Evolutionary conservation across 2,113 vertebrate species (phyloP).

Genomic region (Tor tambroides): DNA sequence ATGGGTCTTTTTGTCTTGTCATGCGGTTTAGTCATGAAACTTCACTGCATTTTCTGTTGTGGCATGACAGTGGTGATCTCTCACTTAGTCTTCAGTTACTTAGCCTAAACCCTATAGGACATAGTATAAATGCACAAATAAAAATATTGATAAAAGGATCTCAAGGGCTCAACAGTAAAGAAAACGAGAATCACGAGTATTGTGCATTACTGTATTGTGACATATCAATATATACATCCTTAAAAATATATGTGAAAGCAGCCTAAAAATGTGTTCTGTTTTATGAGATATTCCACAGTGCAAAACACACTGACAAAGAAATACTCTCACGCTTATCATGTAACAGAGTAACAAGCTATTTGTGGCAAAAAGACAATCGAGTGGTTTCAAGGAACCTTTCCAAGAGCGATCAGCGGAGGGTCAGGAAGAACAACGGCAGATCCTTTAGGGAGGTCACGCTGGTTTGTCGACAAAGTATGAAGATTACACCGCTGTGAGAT

Average conservation of each 20-base stretch:
- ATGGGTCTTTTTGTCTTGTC: neutral
- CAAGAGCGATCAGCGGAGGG: constrained; percentile 45
- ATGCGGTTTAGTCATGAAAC: neutral
- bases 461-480: constrained; percentile 52
- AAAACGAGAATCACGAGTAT: neutral
- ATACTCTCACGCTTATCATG: constrained; percentile 5
- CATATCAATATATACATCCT: neutral
- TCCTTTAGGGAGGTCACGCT: constrained; percentile 52
- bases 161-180: too few relatives aligned
- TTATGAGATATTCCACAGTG: neutral
- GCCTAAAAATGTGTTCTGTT: neutral
- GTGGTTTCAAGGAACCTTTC: constrained; percentile 50
- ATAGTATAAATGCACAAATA: neutral
- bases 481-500: constrained; percentile 52
- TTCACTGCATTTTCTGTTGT: neutral
- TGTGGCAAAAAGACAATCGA: constrained; percentile 45
- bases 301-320: neutral
- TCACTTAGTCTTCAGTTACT: neutral
- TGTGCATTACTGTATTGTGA: neutral
- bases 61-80: neutral
- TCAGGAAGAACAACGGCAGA: constrained; percentile 42
- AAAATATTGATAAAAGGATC: neutral
- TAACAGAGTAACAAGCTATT: constrained; percentile 41
- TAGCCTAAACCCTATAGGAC: neutral
- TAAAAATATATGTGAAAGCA: neutral